Percentiles rank a stretch among this genome's conserved stretches.
Evolutionary conservation across 2,888 invertebrate genomes (phyloP).

Genomic region (Acleris sparsana): DNA sequence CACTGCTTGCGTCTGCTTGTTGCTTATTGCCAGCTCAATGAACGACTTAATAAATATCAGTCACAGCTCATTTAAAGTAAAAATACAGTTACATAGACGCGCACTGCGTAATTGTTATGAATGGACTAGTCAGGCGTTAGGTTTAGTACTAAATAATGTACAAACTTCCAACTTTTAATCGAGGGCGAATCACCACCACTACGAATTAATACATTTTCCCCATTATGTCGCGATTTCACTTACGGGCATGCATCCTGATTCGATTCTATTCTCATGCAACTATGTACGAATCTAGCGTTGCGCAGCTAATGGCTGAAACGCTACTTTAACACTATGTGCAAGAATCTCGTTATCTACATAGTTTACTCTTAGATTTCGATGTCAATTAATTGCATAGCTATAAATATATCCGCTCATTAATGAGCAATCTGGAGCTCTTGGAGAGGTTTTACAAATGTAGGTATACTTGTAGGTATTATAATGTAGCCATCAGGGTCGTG

Average conservation of each 20-base stretch:
- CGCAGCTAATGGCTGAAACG: too few relatives aligned
- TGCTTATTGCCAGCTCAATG: too few relatives aligned
- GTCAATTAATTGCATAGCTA: constrained; percentile 3
- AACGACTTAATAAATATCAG: too few relatives aligned
- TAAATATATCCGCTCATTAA: neutral
- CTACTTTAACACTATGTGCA: neutral
- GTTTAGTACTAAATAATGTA: neutral
- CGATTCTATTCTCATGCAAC: neutral
- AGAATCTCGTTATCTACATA: constrained; percentile 4
- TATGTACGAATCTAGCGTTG: neutral
- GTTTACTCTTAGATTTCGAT: neutral
- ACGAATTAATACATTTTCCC: neutral
- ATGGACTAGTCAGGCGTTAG: too few relatives aligned
- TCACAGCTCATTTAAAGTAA: too few relatives aligned
- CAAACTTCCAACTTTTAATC: neutral
- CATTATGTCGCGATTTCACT: neutral
- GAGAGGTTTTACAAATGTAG: neutral
- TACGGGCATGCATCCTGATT: neutral
- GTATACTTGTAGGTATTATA: neutral
- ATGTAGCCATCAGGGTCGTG: too few relatives aligned
- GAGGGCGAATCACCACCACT: neutral
- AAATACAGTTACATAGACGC: too few relatives aligned
- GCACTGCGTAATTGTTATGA: too few relatives aligned
- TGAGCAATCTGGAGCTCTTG: neutral
- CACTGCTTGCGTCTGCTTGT: too few relatives aligned